phyloP scores from a whole-genome alignment of 2,888 invertebrate genomes.

The Sipha maydis region DNA sequence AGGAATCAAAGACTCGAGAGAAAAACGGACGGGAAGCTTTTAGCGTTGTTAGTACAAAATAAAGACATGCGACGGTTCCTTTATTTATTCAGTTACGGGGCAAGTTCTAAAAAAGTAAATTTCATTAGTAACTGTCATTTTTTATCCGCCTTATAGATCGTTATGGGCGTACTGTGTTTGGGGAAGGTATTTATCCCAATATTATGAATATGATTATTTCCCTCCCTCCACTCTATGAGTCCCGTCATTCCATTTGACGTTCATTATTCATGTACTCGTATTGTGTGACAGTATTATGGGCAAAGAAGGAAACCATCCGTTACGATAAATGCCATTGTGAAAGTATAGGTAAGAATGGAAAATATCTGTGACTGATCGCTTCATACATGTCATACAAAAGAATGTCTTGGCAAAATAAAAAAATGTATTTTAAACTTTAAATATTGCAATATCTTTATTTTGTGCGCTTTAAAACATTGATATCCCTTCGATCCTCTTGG shows the following conservation, averaged over 20 bases:
- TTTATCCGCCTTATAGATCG: neutral
- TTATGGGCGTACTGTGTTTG: neutral
- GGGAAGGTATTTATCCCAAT: neutral
- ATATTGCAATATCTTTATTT: too few relatives aligned
- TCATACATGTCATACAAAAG: too few relatives aligned
- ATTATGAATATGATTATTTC: neutral
- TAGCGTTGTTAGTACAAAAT: slow-evolving; percentile 56
- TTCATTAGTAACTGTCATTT: slow-evolving; percentile 51
- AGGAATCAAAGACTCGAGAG: slow-evolving; percentile 50
- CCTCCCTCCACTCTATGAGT: neutral
- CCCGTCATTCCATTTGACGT: neutral
- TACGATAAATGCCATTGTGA: too few relatives aligned
- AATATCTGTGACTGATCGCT: too few relatives aligned
- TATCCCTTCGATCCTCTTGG: too few relatives aligned
- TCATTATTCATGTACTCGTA: neutral
- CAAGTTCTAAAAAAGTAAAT: slow-evolving; percentile 31
- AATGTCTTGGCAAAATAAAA: too few relatives aligned
- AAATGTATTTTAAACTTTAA: too few relatives aligned
- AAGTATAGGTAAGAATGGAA: too few relatives aligned
- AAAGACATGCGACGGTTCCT: slow-evolving; percentile 19
- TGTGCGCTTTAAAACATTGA: too few relatives aligned
- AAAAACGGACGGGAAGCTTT: slow-evolving; percentile 43
- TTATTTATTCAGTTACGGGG: slow-evolving; percentile 38
- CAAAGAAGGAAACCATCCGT: too few relatives aligned
- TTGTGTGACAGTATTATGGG: too few relatives aligned